phyloP scores from a whole-genome alignment of 1,140 invertebrate species.

The Drosophila quadrilineata region DNA sequence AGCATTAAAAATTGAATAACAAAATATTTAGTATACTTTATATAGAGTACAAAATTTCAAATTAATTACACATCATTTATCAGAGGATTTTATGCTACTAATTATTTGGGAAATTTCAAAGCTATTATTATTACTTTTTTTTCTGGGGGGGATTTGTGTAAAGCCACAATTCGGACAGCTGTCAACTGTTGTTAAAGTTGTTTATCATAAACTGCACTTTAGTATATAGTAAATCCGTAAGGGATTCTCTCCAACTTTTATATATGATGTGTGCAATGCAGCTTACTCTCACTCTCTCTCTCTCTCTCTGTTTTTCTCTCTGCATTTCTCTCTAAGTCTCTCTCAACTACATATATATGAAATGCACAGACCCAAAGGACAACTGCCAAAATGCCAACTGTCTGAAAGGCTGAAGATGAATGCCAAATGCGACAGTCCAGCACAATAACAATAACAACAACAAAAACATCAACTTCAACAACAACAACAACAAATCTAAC shows the following conservation, averaged over 20 bases:
- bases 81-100: too few relatives aligned
- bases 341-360: too few relatives aligned
- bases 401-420: constrained; percentile 23
- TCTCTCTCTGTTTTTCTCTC: too few relatives aligned
- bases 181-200: constrained; percentile 7
- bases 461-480: neutral
- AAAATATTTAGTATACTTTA: too few relatives aligned
- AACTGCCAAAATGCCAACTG: constrained; percentile 33
- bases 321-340: too few relatives aligned
- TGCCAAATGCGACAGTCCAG: constrained; percentile 28
- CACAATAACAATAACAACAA: neutral
- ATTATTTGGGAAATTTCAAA: too few relatives aligned
- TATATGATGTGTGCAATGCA: constrained; percentile 6
- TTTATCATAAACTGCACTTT: constrained; percentile 10
- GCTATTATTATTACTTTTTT: too few relatives aligned
- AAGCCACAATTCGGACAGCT: constrained; percentile 2
- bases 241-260: constrained; percentile 7
- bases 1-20: too few relatives aligned
- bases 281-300: constrained; percentile 1
- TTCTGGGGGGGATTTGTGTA: too few relatives aligned
- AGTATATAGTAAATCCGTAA: constrained; percentile 9
- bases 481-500: neutral
- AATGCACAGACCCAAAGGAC: constrained; percentile 28
- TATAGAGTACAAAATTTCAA: too few relatives aligned
- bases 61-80: too few relatives aligned